Evolutionary conservation across 2,888 invertebrate genomes (phyloP).

Genomic region (Lepidonotus clava): DNA sequence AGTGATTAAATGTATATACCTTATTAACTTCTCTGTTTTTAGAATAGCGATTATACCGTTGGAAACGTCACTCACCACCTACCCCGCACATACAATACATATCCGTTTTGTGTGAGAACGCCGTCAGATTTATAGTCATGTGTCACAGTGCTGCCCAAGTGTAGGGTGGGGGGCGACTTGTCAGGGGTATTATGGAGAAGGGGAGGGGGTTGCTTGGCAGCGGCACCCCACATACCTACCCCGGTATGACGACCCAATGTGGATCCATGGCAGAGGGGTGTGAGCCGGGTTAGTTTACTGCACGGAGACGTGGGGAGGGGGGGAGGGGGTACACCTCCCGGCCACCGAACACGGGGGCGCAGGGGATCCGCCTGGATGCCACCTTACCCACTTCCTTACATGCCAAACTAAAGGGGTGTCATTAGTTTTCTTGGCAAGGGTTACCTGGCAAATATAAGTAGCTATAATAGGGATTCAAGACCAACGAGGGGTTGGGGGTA

Average conservation of each 20-base stretch:
- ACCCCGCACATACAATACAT: no score
- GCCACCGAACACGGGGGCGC: not conserved
- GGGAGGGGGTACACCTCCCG: not conserved
- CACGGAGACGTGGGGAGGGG: not conserved
- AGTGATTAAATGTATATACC: no score
- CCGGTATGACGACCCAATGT: not conserved
- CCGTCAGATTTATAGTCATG: no score
- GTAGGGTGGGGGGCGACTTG: no score
- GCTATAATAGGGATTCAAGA: constrained; percentile 7
- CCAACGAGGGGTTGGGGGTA: not conserved
- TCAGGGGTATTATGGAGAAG: not conserved
- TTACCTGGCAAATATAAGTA: not conserved
- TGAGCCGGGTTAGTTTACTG: no score
- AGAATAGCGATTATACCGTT: no score
- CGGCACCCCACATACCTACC: constrained; percentile 24
- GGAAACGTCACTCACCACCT: no score
- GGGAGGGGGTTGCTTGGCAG: not conserved
- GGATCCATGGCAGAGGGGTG: not conserved
- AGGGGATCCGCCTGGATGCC: not conserved
- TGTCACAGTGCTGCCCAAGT: no score
- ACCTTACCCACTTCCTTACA: not conserved
- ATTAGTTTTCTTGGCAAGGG: constrained; percentile 39
- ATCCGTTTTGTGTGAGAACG: no score
- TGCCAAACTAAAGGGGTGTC: constrained; percentile 41
- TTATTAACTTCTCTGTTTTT: no score